phyloP scores from a whole-genome alignment of 2,888 invertebrate species.

The Chrysomela aeneicollis region DNA sequence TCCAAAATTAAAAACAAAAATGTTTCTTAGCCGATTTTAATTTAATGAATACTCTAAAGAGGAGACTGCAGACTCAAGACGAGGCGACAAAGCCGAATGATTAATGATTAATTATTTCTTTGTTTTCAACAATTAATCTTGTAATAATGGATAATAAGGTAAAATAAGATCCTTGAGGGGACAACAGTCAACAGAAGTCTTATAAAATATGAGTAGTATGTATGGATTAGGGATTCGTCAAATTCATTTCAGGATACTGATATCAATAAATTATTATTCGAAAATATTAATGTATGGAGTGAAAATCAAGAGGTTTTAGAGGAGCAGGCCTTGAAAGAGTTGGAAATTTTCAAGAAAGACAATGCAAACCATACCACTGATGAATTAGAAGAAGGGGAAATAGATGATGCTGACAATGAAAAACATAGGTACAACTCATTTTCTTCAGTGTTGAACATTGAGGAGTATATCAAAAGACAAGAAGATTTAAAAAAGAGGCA shows the following conservation, averaged over 20 bases:
- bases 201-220: no score
- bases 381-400: constrained; percentile 50
- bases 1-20: no score
- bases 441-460: constrained; percentile 47
- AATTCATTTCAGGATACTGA: constrained; percentile 39
- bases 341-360: constrained; percentile 54
- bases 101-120: no score
- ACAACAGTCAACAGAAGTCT: no score
- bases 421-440: constrained; percentile 19
- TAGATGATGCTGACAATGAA: constrained; percentile 35
- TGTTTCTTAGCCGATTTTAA: no score
- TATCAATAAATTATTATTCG: constrained; percentile 40
- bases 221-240: no score
- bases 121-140: no score
- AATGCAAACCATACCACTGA: constrained; percentile 22
- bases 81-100: no score
- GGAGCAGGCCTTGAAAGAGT: constrained; percentile 57
- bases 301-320: constrained; percentile 56
- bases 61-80: no score
- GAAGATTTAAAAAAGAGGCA: constrained; percentile 54
- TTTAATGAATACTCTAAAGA: no score
- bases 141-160: no score
- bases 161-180: no score
- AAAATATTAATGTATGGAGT: constrained; percentile 58
- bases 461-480: constrained; percentile 54